Conservation (phyloP, 2,113 vertebrate genomes). For the Lepisosteus oculatus region DNA sequence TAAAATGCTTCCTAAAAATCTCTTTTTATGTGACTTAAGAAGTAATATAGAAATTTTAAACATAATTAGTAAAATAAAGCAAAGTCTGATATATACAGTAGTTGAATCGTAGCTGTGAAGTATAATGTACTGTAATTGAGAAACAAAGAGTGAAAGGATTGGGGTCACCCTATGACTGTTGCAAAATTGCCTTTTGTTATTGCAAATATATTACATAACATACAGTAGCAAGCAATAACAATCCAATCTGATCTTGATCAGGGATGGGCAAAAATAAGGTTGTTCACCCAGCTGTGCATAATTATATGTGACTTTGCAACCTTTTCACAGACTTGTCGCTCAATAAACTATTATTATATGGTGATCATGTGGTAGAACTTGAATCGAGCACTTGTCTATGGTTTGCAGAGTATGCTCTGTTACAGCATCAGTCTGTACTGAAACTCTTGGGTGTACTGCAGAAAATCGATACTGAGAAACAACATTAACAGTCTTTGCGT, state of each 20-base stretch:
- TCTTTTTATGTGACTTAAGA: too few species aligned
- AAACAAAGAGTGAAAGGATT: too few species aligned
- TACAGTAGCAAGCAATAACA: not conserved
- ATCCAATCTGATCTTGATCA: not conserved
- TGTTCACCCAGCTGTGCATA: not conserved
- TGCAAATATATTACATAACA: not conserved
- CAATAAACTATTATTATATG: constrained; percentile 19
- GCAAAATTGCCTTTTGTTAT: not conserved
- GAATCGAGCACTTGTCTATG: constrained; percentile 4
- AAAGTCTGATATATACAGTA: too few species aligned
- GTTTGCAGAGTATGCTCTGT: not conserved
- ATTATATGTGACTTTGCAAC: constrained; percentile 2
- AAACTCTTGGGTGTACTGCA: not conserved
- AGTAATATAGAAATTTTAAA: too few species aligned
- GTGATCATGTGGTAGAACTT: not conserved
- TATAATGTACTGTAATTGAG: too few species aligned
- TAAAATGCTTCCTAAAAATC: too few species aligned
- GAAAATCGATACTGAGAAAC: constrained; percentile 12
- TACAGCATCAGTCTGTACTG: constrained; percentile 3
- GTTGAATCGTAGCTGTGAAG: too few species aligned
- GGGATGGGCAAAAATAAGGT: constrained; percentile 1
- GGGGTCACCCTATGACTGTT: too few species aligned
- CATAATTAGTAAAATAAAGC: too few species aligned
- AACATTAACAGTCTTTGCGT: not conserved
- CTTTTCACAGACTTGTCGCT: constrained; percentile 7